phyloP scores from a whole-genome alignment of 2,888 invertebrate species.

The Pyralis farinalis region DNA sequence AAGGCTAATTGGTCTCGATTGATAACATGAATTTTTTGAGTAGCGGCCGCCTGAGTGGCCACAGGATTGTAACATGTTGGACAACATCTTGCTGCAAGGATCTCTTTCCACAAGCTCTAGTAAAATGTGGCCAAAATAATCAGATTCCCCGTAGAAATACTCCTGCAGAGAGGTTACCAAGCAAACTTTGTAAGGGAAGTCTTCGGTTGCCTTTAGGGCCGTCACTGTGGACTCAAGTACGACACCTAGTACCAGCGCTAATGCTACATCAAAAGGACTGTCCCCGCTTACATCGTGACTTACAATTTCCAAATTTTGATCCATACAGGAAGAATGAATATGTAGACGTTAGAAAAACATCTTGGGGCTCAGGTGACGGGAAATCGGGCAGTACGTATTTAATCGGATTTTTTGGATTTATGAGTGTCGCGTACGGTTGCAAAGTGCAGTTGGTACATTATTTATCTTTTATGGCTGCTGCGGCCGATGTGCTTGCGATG shows the following conservation, averaged over 20 bases:
- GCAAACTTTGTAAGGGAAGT: slow-evolving; percentile 14
- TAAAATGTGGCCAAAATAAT: slow-evolving; percentile 9
- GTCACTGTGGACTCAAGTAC: slow-evolving; percentile 52
- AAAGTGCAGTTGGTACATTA: slow-evolving; percentile 82
- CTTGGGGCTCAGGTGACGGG: slow-evolving; percentile 49
- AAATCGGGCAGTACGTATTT: slow-evolving; percentile 74
- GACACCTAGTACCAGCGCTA: slow-evolving; percentile 16
- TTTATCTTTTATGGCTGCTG: slow-evolving; percentile 81
- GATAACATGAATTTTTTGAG: slow-evolving; percentile 40
- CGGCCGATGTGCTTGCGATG: slow-evolving; percentile 88
- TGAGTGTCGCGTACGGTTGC: slow-evolving; percentile 80
- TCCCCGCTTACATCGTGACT: slow-evolving; percentile 61
- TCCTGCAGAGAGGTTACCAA: too few species aligned
- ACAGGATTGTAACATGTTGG: slow-evolving; percentile 31
- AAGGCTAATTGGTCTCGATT: not conserved
- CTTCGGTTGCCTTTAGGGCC: slow-evolving; percentile 19
- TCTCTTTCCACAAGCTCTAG: slow-evolving; percentile 18
- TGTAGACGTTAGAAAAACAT: slow-evolving; percentile 48
- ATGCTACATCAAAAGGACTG: slow-evolving; percentile 34
- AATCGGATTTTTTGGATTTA: slow-evolving; percentile 73
- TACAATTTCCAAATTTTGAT: slow-evolving; percentile 56
- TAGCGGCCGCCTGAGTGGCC: slow-evolving; percentile 26
- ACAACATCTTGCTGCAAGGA: slow-evolving; percentile 27
- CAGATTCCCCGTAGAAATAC: slow-evolving; percentile 1
- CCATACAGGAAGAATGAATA: slow-evolving; percentile 53